These are phyloP conservation scores for Archegozetes longisetosus DNA, from an alignment of 1,140 invertebrate species.

Conservation along the genomic window DNA sequence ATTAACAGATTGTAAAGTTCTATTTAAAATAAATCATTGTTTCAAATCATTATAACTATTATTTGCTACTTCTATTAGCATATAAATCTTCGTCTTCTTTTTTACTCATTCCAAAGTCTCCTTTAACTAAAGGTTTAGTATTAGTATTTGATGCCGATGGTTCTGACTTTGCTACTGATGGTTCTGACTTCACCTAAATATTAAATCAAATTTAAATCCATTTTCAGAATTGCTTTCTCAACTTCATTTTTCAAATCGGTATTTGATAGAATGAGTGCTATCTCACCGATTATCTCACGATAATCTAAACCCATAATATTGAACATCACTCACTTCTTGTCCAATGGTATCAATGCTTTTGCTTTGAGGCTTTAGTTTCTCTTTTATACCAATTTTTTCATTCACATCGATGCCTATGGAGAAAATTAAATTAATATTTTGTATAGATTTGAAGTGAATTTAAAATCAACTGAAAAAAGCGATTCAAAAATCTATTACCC, in stretches of 20 bases:
- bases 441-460: too few relatives aligned
- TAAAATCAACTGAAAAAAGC: too few relatives aligned
- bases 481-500: neutral
- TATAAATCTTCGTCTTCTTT: neutral
- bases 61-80: neutral
- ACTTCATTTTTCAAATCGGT: too few relatives aligned
- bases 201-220: too few relatives aligned
- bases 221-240: too few relatives aligned
- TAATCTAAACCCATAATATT: conserved; percentile 1
- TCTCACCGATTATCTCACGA: neutral
- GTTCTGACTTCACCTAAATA: too few relatives aligned
- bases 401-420: neutral
- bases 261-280: too few relatives aligned
- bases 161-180: neutral
- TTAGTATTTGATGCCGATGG: neutral
- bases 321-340: conserved; percentile 5
- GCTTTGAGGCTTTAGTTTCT: too few relatives aligned
- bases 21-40: too few relatives aligned
- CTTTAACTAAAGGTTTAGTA: neutral
- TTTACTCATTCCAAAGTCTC: neutral
- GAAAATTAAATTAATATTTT: too few relatives aligned
- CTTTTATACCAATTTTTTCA: neutral
- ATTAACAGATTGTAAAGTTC: too few relatives aligned
- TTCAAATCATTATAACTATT: too few relatives aligned
- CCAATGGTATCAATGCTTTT: neutral